phyloP scores from a whole-genome alignment of 2,888 invertebrate species.

The Baronia brevicornis region DNA sequence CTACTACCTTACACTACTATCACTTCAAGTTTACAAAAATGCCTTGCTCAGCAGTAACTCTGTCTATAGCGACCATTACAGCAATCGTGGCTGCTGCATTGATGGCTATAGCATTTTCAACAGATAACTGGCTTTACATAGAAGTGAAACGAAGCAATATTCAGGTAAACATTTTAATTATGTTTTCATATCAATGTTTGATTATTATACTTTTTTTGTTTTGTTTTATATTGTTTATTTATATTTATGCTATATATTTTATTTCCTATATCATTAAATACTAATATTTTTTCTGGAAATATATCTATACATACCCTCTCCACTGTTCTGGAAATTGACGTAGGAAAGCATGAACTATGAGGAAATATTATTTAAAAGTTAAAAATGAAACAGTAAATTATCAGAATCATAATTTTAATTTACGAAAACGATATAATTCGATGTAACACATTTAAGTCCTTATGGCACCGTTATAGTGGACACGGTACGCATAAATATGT shows the following conservation, averaged over 20 bases:
- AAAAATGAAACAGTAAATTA: too few species aligned
- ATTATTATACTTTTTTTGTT: too few species aligned
- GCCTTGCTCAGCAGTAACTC: constrained; percentile 96
- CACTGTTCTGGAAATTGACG: too few species aligned
- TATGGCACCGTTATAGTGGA: constrained; percentile 58
- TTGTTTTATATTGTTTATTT: too few species aligned
- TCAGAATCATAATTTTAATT: too few species aligned
- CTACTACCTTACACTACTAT: constrained; percentile 45
- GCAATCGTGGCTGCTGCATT: constrained; percentile 95
- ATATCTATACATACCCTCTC: too few species aligned
- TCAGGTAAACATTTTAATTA: constrained; percentile 78
- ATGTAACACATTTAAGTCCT: constrained; percentile 51
- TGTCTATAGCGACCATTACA: constrained; percentile 96
- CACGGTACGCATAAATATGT: constrained; percentile 71
- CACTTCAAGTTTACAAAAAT: constrained; percentile 76
- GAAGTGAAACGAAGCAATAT: constrained; percentile 92
- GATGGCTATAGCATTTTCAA: constrained; percentile 94
- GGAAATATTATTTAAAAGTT: too few species aligned
- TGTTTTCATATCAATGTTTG: too few species aligned
- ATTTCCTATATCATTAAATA: too few species aligned
- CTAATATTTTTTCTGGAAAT: too few species aligned
- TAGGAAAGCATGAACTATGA: too few species aligned
- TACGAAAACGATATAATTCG: constrained; percentile 24
- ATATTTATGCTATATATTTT: too few species aligned
- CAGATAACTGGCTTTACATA: constrained; percentile 97